Percentiles rank a stretch among this genome's conserved stretches.
Conservation (phyloP, 2,888 invertebrate genomes). For the Melitaea athalia region DNA sequence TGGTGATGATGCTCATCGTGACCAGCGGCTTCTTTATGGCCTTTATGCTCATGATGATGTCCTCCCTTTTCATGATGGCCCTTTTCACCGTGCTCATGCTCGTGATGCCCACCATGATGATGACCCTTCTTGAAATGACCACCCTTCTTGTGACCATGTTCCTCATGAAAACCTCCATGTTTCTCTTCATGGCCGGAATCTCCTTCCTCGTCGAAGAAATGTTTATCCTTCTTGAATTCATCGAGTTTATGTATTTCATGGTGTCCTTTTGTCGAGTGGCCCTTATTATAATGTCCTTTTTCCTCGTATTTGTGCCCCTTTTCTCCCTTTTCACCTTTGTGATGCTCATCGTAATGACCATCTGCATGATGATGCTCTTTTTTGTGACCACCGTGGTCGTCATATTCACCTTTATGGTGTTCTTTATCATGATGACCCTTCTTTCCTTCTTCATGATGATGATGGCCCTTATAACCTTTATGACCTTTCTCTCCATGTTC, state of each 20-base stretch:
- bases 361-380: conserved; percentile 85
- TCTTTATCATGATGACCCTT: conserved; percentile 90
- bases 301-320: conserved; percentile 85
- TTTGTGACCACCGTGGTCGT: conserved; percentile 84
- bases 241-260: conserved; percentile 93
- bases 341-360: conserved; percentile 84
- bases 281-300: conserved; percentile 90
- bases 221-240: conserved; percentile 93
- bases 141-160: conserved; percentile 91
- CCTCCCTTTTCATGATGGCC: conserved; percentile 91
- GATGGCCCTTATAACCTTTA: conserved; percentile 87
- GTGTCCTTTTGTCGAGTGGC: conserved; percentile 92
- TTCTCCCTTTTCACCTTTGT: conserved; percentile 86
- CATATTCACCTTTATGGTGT: conserved; percentile 83
- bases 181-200: conserved; percentile 91
- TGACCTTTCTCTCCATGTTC: conserved; percentile 87
- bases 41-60: conserved; percentile 89
- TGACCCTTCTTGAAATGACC: conserved; percentile 91
- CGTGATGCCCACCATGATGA: conserved; percentile 88
- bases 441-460: conserved; percentile 85
- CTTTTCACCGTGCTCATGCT: conserved; percentile 90
- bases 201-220: conserved; percentile 93
- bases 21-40: conserved; percentile 89
- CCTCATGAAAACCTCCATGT: conserved; percentile 90
- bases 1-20: conserved; percentile 90